Conservation (phyloP, 1,140 invertebrate species). For the Homalodisca vitripennis region DNA sequence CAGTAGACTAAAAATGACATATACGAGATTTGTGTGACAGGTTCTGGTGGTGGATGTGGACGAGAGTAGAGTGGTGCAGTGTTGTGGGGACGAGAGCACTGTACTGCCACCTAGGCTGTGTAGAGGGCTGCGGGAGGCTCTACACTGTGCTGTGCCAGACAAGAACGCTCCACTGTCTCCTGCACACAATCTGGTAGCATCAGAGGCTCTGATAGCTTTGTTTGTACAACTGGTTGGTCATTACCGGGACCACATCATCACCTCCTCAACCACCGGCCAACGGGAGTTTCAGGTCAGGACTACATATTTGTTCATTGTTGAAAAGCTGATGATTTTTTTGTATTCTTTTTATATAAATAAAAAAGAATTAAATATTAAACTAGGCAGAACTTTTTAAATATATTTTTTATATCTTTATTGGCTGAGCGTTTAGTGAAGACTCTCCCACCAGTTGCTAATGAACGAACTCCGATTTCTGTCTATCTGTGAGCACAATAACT, state of each 20-base stretch:
- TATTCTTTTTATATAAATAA: too few species aligned
- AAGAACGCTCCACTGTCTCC: constrained; percentile 41
- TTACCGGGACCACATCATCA: constrained; percentile 50
- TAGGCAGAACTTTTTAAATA: too few species aligned
- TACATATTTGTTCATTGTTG: neutral
- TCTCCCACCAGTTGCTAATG: too few species aligned
- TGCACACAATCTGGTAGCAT: constrained; percentile 59
- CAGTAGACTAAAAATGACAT: too few species aligned
- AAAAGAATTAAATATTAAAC: too few species aligned
- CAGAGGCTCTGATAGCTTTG: constrained; percentile 64
- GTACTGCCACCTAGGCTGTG: constrained; percentile 61
- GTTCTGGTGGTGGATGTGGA: constrained; percentile 66
- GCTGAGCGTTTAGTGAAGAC: too few species aligned
- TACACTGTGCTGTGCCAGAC: constrained; percentile 57
- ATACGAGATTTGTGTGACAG: constrained; percentile 44
- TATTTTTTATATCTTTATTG: too few species aligned
- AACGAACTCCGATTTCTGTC: too few species aligned
- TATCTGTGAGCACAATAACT: too few species aligned
- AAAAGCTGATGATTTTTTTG: too few species aligned
- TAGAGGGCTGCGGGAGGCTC: constrained; percentile 58
- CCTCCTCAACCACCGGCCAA: constrained; percentile 21
- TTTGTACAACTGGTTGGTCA: constrained; percentile 65
- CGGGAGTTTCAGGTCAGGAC: constrained; percentile 35
- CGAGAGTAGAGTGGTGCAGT: constrained; percentile 52
- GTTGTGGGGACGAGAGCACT: constrained; percentile 61